A percentile compares a stretch with the other conserved stretches of the same genome.
phyloP scores from a whole-genome alignment of 2,888 invertebrate species.

The Hirtodrosophila confusa region DNA sequence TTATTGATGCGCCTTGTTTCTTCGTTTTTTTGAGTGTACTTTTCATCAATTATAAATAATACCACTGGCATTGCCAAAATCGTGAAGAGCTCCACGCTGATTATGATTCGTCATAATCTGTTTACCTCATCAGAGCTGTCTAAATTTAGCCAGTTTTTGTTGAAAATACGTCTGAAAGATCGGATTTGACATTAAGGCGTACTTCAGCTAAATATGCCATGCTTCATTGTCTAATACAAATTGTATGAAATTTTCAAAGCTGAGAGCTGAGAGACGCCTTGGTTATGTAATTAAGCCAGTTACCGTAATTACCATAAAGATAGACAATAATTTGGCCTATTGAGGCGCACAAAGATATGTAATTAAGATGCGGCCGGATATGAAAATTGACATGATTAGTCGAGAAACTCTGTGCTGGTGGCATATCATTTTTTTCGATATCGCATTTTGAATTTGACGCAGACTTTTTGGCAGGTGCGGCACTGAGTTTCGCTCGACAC shows the following conservation, averaged over 20 bases:
- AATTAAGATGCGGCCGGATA: conserved; percentile 66
- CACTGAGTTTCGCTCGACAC: not conserved
- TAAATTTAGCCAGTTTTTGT: conserved; percentile 20
- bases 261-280: conserved; percentile 26
- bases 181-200: conserved; percentile 64
- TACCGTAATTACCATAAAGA: conserved; percentile 67
- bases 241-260: conserved; percentile 39
- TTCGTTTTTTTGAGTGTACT: not conserved
- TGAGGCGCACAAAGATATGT: conserved; percentile 43
- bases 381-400: conserved; percentile 59
- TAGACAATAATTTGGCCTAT: conserved; percentile 62
- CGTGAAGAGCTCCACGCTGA: conserved; percentile 8
- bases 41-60: conserved; percentile 1
- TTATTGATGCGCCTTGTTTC: too few relatives aligned
- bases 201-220: conserved; percentile 53
- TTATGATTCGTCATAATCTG: conserved; percentile 12
- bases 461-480: conserved; percentile 41
- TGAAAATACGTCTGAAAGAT: conserved; percentile 43
- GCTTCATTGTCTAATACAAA: conserved; percentile 46
- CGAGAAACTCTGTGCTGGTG: conserved; percentile 33
- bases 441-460: conserved; percentile 9
- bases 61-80: conserved; percentile 26
- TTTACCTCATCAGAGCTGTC: conserved; percentile 19
- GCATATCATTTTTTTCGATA: conserved; percentile 45
- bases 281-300: conserved; percentile 70